A percentile compares a stretch with the other conserved stretches of the same genome.
Conservation (phyloP, 2,888 invertebrate genomes). For the Habroteleia sp. region DNA sequence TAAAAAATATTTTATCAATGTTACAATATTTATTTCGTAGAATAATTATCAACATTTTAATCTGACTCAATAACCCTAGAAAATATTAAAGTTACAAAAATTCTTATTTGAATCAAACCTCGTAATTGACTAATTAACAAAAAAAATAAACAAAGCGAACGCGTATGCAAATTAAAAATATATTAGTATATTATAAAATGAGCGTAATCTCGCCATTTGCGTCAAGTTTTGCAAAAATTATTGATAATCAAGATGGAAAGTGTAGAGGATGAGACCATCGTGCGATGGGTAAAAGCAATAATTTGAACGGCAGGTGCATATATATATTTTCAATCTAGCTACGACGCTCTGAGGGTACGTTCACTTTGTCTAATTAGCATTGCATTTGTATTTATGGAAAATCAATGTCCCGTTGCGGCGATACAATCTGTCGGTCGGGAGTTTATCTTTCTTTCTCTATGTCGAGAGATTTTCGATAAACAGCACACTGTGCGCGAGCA, state of each 20-base stretch:
- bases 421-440: constrained; percentile 60
- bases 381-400: constrained; percentile 73
- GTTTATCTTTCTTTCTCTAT: constrained; percentile 56
- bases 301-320: constrained; percentile 46
- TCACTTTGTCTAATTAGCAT: constrained; percentile 73
- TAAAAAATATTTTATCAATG: too few species aligned
- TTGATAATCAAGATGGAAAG: constrained; percentile 20
- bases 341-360: constrained; percentile 63
- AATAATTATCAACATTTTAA: too few species aligned
- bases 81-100: too few species aligned
- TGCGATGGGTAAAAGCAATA: constrained; percentile 29
- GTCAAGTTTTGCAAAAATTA: too few species aligned
- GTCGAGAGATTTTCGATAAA: constrained; percentile 63
- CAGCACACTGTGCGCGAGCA: constrained; percentile 51
- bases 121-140: too few species aligned
- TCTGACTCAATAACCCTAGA: too few species aligned
- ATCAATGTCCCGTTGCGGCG: constrained; percentile 68
- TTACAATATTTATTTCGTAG: too few species aligned
- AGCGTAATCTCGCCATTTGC: too few species aligned
- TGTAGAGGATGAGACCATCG: constrained; percentile 1
- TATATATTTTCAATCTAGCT: constrained; percentile 46
- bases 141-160: too few species aligned
- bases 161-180: too few species aligned
- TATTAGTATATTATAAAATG: too few species aligned
- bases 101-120: too few species aligned